phyloP scores from a whole-genome alignment of 2,888 invertebrate genomes.

The Drosophila barbarae region DNA sequence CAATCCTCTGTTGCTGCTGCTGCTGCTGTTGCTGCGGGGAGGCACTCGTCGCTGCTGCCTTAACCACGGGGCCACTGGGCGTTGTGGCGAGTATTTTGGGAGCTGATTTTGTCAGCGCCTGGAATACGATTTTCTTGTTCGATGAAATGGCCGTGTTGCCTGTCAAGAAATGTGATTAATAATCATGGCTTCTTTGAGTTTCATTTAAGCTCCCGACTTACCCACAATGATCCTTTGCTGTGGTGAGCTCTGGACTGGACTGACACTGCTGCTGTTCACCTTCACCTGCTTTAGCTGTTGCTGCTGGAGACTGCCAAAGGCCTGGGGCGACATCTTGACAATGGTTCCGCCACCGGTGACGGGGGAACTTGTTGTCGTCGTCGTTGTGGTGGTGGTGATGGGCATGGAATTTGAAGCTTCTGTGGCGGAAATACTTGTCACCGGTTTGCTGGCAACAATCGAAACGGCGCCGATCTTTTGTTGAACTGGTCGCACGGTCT shows the following conservation, averaged over 20 bases:
- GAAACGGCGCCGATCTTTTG: constrained; percentile 66
- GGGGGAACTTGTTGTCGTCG: neutral
- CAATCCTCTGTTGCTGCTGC: constrained; percentile 76
- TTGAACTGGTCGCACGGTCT: constrained; percentile 59
- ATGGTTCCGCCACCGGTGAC: constrained; percentile 61
- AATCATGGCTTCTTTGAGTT: neutral
- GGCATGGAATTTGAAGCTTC: constrained; percentile 29
- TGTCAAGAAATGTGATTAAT: constrained; percentile 21
- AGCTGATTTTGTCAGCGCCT: constrained; percentile 50
- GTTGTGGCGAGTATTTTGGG: constrained; percentile 61
- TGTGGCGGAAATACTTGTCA: constrained; percentile 4
- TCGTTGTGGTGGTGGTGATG: constrained; percentile 17
- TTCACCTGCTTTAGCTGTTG: constrained; percentile 66
- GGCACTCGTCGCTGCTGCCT: constrained; percentile 31
- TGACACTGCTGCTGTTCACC: constrained; percentile 20
- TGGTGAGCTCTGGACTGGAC: constrained; percentile 37
- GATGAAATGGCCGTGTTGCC: constrained; percentile 70
- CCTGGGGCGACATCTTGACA: constrained; percentile 77
- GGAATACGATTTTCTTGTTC: constrained; percentile 67
- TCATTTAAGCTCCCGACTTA: constrained; percentile 37
- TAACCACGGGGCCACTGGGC: constrained; percentile 23
- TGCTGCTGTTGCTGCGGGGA: constrained; percentile 12
- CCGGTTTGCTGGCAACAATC: constrained; percentile 52
- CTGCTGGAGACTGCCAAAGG: constrained; percentile 74
- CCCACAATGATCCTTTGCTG: constrained; percentile 74